These are phyloP conservation scores for Erpobdella octoculata DNA, from an alignment of 2,888 invertebrate genomes.

Conservation along the genomic window DNA sequence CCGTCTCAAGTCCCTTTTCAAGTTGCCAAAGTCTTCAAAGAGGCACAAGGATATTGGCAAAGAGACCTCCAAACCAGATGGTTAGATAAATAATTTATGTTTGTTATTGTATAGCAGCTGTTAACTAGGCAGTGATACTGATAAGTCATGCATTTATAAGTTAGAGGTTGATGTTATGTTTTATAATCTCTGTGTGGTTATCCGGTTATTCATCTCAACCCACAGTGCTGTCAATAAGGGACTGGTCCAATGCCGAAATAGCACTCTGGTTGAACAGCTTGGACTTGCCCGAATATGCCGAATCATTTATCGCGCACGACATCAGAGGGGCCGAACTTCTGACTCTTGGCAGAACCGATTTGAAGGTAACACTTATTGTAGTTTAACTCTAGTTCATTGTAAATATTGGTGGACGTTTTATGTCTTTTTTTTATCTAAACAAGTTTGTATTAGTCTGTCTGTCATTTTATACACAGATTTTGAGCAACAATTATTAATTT, in stretches of 20 bases:
- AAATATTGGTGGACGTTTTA: no score
- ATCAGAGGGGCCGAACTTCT: slow-evolving; percentile 81
- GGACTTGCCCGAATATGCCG: slow-evolving; percentile 79
- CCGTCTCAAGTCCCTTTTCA: neutral
- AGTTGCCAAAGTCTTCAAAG: neutral
- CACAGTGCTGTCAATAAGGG: slow-evolving; percentile 46
- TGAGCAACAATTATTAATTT: no score
- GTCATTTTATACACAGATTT: no score
- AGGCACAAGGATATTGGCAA: neutral
- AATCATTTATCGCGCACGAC: slow-evolving; percentile 82
- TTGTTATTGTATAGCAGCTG: slow-evolving; percentile 28
- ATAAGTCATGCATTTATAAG: slow-evolving; percentile 41
- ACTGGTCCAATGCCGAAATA: slow-evolving; percentile 82
- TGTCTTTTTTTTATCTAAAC: no score
- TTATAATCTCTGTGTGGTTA: neutral
- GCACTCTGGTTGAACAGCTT: slow-evolving; percentile 80
- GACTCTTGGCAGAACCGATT: slow-evolving; percentile 68
- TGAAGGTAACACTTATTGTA: slow-evolving; percentile 50
- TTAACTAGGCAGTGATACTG: slow-evolving; percentile 43
- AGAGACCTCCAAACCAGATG: neutral
- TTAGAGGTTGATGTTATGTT: neutral
- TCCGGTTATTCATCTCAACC: neutral
- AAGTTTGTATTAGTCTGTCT: no score
- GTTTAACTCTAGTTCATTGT: neutral
- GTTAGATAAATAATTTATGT: neutral